Base-by-base conservation (phyloP, 2,888 invertebrate species). In the Cheilosia variabilis region DNA sequence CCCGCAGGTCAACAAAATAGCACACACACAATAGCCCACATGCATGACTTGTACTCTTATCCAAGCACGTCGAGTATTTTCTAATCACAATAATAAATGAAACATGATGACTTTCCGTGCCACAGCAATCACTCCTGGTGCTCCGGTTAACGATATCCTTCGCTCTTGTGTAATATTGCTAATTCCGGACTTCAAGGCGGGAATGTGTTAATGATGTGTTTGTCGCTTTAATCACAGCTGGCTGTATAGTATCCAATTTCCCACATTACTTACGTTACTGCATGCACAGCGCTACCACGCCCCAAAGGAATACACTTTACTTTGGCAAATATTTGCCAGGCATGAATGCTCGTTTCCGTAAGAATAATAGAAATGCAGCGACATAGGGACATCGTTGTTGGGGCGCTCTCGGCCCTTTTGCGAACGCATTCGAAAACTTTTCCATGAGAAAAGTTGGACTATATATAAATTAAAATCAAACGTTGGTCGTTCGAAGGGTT, bases 51-150 rank as follows among this genome's bases (percentile, higher is more conserved):
- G 6, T 27, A 37, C 37, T 37, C 10, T 10, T 34, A 34, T 34
- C 10, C 34, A 34, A 34, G 10, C 34, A 34, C 34, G 9, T 2
- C 31, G 31, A 37, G 13, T 13, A 13, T 37, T 37, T 34, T 45
- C 47, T 55, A 62, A 69, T 69, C 73, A 55, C 31, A 68, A 22
- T 50, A 68, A 62, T 62, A 53, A 80, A 53, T 55, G 47, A 50
- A 69, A 62, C 62, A 47, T 53, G 62, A 69, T 75, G 68, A 63
- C 58, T 65, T 73, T 62, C 66, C 73, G 62, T 68, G 80, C 50
- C 19, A 47, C 68, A 37, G 68, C 52, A 81, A 81, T 75, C 80
- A 50, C 68, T 75, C 31, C 34, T 22, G 55, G 34, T n/a, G 62
- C 68, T 41, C 34, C n/a, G 55, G 66, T 68, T 60, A 66, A 19